A percentile compares a stretch with the other conserved stretches of the same genome.
Conservation (phyloP, 2,888 invertebrate species). For the Parnassius mnemosyne region DNA sequence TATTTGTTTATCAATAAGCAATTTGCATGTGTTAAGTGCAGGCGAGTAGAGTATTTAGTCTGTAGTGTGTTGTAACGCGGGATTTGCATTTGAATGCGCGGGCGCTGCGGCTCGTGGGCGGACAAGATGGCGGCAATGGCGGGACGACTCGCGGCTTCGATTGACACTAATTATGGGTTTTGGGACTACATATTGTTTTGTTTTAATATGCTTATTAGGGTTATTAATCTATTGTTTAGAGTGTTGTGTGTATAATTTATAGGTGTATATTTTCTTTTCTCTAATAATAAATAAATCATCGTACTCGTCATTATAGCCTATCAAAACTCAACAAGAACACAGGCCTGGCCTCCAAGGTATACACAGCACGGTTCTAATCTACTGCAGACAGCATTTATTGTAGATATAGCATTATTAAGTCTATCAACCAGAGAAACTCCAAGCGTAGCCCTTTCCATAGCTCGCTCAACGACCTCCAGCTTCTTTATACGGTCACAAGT, state of each 20-base stretch:
- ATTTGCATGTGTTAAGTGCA: conserved; percentile 75
- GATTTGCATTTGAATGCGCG: conserved; percentile 66
- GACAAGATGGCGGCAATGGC: conserved; percentile 20
- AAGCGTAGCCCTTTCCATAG: too few species aligned
- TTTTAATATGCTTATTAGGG: conserved; percentile 24
- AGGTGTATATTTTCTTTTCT: too few species aligned
- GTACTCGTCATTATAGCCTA: too few species aligned
- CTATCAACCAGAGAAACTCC: too few species aligned
- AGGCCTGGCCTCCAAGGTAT: too few species aligned
- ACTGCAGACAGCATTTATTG: too few species aligned
- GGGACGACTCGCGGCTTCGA: conserved; percentile 25
- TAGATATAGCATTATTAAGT: too few species aligned
- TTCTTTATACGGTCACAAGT: too few species aligned
- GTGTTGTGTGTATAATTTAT: neutral
- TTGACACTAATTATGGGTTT: conserved; percentile 27
- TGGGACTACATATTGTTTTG: conserved; percentile 24
- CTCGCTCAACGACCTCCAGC: too few species aligned
- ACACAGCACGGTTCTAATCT: too few species aligned
- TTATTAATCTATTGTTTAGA: conserved; percentile 24
- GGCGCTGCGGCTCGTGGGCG: conserved; percentile 36
- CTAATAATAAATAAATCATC: too few species aligned
- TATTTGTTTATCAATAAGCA: conserved; percentile 74
- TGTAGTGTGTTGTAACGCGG: conserved; percentile 43
- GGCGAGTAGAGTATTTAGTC: conserved; percentile 46
- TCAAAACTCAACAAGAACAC: too few species aligned